phyloP scores from a whole-genome alignment of 30 jellyfish, hydroid and myxozoan genomes.

The Turritopsis dohrnii region DNA sequence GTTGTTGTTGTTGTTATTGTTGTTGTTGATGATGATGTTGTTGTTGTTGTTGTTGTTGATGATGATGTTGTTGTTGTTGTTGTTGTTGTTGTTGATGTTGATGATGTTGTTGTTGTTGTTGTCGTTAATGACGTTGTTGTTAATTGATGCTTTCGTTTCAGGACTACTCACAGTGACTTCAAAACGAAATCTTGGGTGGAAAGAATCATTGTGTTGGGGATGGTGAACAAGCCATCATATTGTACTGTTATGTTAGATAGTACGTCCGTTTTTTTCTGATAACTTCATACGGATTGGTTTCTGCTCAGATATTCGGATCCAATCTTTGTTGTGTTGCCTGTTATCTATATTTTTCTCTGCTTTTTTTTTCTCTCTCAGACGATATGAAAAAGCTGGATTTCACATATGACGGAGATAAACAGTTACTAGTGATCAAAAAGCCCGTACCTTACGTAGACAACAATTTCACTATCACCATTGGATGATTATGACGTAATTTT shows the following conservation, averaged over 20 bases:
- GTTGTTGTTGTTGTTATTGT: background rate
- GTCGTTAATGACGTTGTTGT: background rate
- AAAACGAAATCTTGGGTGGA: constrained; percentile 93
- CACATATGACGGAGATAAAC: constrained; percentile 63
- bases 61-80: background rate
- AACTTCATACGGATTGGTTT: background rate
- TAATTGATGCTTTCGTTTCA: background rate
- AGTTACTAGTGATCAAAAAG: constrained; percentile 71
- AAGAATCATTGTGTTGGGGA: constrained; percentile 69
- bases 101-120: background rate
- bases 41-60: background rate
- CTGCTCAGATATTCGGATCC: background rate
- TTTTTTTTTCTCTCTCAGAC: constrained; percentile 36
- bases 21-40: background rate
- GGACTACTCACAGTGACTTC: constrained; percentile 76
- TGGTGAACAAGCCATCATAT: constrained; percentile 54
- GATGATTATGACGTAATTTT: background rate
- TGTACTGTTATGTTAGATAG: constrained; percentile 73
- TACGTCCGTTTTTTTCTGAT: constrained; percentile 15
- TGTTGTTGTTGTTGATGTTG: background rate
- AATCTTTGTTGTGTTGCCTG: background rate
- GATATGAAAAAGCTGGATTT: constrained; percentile 57
- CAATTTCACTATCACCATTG: constrained; percentile 56
- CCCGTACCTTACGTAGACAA: constrained; percentile 66
- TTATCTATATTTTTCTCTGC: background rate